Evolutionary conservation across 2,888 invertebrate species (phyloP), one percentile per base, ranked within the genome.

Genomic region (Lasiommata megera): DNA sequence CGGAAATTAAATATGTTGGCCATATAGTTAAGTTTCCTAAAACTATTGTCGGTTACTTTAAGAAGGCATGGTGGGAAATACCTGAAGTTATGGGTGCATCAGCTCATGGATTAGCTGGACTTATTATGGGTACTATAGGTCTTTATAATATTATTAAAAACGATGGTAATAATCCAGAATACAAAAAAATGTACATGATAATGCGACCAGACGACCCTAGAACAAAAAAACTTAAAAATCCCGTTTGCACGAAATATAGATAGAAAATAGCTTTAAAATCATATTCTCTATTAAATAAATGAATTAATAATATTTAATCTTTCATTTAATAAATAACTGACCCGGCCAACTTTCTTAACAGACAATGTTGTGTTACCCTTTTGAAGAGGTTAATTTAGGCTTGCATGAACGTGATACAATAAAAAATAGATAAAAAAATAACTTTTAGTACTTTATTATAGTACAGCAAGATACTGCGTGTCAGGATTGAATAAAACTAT

Each of bases 71-170:
- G 92, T 92, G 94, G 85, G 93, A 94, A 76, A 93, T 95, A 67
- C 96, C 96, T 3, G 95, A 95, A 74, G 80, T 95, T 44, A 89
- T 95, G 73, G 93, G 89, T 43, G 84, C 93, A 40, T 74, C 92
- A 0, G 82, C 83, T 6, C 66, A 94, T 68, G 94, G 85, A 0
- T 0, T 94, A 0, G 47, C 93, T 28, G 95, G 95, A 12, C 23
- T 93, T 1, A 90, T 82, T 0, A 67, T 94, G 57, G 88, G 85
- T 37, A 68, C 71, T 16, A 51, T 81, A 34, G 93, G 92, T 11
- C 11, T 86, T 3, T 68, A 73, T 47, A 87, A 84, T 16, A 93
- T 94, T 65, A 73, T 80, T 14, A 68, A 78, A 58, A 88, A 87
- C 23, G 92, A 93, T 70, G 93, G 93, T n/a, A 93, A 94, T 66